Evolutionary conservation across 2,888 invertebrate genomes (phyloP).

Genomic region (Callyntrura guangdongensis): DNA sequence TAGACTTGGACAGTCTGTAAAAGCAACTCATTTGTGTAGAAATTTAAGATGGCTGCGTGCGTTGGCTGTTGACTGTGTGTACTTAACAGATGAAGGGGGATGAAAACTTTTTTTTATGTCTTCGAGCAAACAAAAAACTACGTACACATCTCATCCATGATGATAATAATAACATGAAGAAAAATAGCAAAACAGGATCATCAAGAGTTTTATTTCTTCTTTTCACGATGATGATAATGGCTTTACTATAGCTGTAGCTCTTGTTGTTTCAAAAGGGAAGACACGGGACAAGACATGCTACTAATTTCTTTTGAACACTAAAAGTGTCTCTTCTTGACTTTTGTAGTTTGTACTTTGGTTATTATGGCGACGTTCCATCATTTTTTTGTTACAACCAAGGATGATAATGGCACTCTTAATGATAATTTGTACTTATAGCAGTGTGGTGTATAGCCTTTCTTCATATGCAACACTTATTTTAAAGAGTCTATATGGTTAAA

Average conservation of each 20-base stretch:
- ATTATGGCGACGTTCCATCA: background rate
- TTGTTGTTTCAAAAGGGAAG: background rate
- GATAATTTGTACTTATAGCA: constrained; percentile 47
- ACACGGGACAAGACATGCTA: constrained; percentile 27
- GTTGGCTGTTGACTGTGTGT: too few species aligned
- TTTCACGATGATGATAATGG: constrained; percentile 3
- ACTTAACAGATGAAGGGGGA: background rate
- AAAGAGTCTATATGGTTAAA: background rate
- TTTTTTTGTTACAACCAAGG: constrained; percentile 5
- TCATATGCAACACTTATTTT: background rate
- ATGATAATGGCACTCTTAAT: constrained; percentile 52
- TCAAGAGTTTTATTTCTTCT: constrained; percentile 53
- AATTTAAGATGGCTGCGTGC: background rate
- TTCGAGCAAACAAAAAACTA: constrained; percentile 17
- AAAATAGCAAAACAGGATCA: constrained; percentile 14
- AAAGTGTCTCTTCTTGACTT: constrained; percentile 48
- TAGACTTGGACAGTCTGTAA: background rate
- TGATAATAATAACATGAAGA: constrained; percentile 4
- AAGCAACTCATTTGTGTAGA: constrained; percentile 23
- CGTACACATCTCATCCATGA: background rate
- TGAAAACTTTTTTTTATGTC: background rate
- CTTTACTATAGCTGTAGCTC: background rate
- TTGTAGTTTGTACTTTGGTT: constrained; percentile 46
- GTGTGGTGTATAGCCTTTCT: background rate
- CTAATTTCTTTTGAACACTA: constrained; percentile 61